phyloP scores from a whole-genome alignment of 2,888 invertebrate genomes.

The Dryocosmus kuriphilus region DNA sequence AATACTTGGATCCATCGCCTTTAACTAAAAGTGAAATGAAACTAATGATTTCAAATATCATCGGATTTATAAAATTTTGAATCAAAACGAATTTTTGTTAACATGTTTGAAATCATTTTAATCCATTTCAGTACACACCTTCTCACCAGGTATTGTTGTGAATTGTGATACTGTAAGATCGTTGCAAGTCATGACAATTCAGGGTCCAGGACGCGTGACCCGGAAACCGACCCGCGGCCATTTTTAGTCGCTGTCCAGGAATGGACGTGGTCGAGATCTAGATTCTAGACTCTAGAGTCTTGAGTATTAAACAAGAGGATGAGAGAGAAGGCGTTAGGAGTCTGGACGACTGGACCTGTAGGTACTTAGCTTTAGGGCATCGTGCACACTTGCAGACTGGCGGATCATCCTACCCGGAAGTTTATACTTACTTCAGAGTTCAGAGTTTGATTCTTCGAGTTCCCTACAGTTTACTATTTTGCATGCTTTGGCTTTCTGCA shows the following conservation, averaged over 20 bases:
- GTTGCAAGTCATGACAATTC: neutral
- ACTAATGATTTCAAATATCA: no score
- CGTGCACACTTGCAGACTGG: constrained; percentile 70
- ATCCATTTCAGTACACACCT: no score
- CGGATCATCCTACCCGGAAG: constrained; percentile 72
- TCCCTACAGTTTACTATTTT: neutral
- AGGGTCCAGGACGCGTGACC: constrained; percentile 68
- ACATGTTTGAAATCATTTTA: no score
- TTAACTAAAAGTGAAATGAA: no score
- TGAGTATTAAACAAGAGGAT: constrained; percentile 43
- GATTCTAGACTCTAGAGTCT: no score
- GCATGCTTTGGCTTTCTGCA: no score
- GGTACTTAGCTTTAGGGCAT: constrained; percentile 77
- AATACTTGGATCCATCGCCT: no score
- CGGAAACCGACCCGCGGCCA: constrained; percentile 70
- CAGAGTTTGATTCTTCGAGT: neutral
- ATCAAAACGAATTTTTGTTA: no score
- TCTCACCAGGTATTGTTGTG: no score
- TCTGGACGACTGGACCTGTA: no score
- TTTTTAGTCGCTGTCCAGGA: constrained; percentile 32
- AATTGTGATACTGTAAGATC: neutral
- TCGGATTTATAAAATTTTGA: no score
- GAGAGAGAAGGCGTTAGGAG: constrained; percentile 47
- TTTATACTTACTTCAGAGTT: constrained; percentile 55
- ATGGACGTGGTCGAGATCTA: constrained; percentile 57